Conservation (phyloP, 2,888 invertebrate species). For the Aleiodes leptofemur region DNA sequence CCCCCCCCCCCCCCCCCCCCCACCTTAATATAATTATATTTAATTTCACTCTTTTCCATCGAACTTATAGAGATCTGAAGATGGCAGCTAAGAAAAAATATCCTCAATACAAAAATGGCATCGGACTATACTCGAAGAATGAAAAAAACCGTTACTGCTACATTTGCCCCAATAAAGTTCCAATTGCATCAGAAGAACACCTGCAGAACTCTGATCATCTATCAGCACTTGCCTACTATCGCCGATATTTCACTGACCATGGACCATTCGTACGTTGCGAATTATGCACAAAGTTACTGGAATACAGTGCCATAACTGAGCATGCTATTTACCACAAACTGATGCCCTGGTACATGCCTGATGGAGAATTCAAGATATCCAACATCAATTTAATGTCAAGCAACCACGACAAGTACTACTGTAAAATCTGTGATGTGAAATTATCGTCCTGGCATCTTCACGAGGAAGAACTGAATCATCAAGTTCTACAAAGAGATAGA, state of each 20-base stretch:
- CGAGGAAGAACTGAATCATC: background rate
- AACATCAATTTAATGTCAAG: slow-evolving; percentile 20
- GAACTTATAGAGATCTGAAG: no score
- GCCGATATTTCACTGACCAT: background rate
- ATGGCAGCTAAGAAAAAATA: no score
- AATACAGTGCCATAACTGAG: background rate
- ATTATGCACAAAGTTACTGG: background rate
- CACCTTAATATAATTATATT: no score
- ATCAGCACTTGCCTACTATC: background rate
- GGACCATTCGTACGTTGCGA: background rate
- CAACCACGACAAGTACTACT: slow-evolving; percentile 2
- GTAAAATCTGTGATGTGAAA: slow-evolving; percentile 16
- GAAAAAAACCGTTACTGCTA: background rate
- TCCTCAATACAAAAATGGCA: no score
- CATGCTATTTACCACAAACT: background rate
- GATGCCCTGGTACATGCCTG: slow-evolving; percentile 1
- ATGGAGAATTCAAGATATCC: background rate
- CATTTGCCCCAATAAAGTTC: background rate
- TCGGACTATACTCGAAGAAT: no score
- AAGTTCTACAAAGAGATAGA: background rate
- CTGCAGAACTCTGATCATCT: background rate
- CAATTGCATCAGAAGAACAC: background rate
- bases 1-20: no score
- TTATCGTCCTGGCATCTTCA: background rate
- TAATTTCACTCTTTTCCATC: no score